A percentile compares a stretch with the other conserved stretches of the same genome.
Conservation (phyloP, 2,888 invertebrate species). For the Sinohyriopsis cumingii region DNA sequence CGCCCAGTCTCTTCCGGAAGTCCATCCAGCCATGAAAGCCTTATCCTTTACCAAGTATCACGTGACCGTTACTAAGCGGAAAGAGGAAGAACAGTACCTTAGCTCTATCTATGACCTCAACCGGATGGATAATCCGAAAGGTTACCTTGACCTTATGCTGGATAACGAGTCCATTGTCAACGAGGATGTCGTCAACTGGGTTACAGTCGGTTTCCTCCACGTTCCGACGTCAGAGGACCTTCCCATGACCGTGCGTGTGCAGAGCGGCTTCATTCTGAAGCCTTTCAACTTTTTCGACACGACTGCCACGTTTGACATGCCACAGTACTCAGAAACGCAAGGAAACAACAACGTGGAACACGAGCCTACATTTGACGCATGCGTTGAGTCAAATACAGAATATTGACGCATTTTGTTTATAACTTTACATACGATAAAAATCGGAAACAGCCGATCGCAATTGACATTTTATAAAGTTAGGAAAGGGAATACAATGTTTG, state of each 20-base stretch:
- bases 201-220: slow-evolving; percentile 49
- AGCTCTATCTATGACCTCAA: slow-evolving; percentile 31
- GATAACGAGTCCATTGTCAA: slow-evolving; percentile 45
- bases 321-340: slow-evolving; percentile 31
- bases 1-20: slow-evolving; percentile 24
- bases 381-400: slow-evolving; percentile 20
- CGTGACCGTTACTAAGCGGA: slow-evolving; percentile 23
- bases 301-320: slow-evolving; percentile 48
- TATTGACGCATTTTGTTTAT: slow-evolving; percentile 21
- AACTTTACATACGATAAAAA: too few relatives aligned
- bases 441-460: too few relatives aligned
- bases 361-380: slow-evolving; percentile 28
- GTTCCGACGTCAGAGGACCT: slow-evolving; percentile 52
- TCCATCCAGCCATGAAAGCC: slow-evolving; percentile 17
- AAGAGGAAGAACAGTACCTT: slow-evolving; percentile 22
- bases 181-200: slow-evolving; percentile 48
- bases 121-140: slow-evolving; percentile 31
- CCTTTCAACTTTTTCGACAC: slow-evolving; percentile 52
- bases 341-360: slow-evolving; percentile 21
- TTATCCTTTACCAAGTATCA: slow-evolving; percentile 34
- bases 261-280: slow-evolving; percentile 40
- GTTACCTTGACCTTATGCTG: slow-evolving; percentile 32
- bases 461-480: too few relatives aligned
- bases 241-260: slow-evolving; percentile 50
- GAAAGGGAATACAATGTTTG: too few relatives aligned